Evolutionary conservation across 1,140 invertebrate species (phyloP).

Genomic region (Heliothis virescens): DNA sequence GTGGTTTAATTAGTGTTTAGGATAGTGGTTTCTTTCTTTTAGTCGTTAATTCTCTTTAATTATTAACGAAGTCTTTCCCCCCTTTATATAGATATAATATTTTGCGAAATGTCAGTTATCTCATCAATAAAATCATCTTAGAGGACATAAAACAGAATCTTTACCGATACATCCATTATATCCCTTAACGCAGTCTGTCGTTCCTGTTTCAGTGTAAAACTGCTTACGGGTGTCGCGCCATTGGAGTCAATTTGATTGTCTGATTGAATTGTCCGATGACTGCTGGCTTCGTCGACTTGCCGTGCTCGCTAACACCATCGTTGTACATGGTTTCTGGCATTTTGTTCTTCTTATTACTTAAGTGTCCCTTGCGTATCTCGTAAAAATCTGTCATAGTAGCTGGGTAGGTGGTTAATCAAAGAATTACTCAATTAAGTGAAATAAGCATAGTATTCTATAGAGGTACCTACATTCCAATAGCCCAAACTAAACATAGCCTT

Average conservation of each 20-base stretch:
- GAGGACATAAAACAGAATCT: not conserved
- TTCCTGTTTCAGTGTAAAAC: constrained; percentile 1
- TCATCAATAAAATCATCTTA: not conserved
- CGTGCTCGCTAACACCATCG: constrained; percentile 24
- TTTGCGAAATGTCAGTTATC: too few relatives aligned
- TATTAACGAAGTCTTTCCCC: too few relatives aligned
- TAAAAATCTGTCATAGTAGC: too few relatives aligned
- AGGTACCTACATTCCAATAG: too few relatives aligned
- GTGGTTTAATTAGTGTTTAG: constrained; percentile 13
- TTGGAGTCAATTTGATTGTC: constrained; percentile 54
- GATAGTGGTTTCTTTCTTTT: not conserved
- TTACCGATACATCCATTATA: too few relatives aligned
- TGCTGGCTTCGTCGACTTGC: constrained; percentile 27
- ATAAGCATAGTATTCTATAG: too few relatives aligned
- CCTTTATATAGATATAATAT: too few relatives aligned
- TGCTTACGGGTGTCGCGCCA: constrained; percentile 21
- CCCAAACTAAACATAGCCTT: too few relatives aligned
- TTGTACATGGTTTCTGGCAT: not conserved
- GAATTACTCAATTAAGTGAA: too few relatives aligned
- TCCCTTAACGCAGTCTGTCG: not conserved
- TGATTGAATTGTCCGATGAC: constrained; percentile 55
- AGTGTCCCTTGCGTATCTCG: too few relatives aligned
- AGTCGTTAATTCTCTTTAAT: not conserved
- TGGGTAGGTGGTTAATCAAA: too few relatives aligned
- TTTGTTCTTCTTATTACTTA: too few relatives aligned